phyloP scores from a whole-genome alignment of 2,113 vertebrate genomes.

The Mugil cephalus region DNA sequence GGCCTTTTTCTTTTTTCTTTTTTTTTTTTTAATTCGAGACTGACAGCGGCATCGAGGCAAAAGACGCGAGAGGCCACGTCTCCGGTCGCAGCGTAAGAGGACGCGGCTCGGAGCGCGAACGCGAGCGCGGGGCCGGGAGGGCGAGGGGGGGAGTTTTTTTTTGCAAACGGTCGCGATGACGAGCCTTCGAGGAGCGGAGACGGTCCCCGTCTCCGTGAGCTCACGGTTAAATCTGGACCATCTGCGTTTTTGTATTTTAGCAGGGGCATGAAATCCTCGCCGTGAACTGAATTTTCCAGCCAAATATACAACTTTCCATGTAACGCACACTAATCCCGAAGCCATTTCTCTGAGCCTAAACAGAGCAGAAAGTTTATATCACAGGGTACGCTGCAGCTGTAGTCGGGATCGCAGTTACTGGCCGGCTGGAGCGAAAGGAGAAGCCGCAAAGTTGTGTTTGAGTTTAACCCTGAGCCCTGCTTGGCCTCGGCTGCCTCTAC shows the following conservation, averaged over 20 bases:
- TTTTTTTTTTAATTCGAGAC: conserved; percentile 45
- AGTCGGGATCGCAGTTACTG: conserved; percentile 48
- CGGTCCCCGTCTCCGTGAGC: conserved; percentile 37
- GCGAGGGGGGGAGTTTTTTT: no score
- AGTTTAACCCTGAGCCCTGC: conserved; percentile 65
- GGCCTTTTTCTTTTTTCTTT: no score
- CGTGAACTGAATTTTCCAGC: conserved; percentile 68
- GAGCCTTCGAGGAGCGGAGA: no score
- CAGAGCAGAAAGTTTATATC: conserved; percentile 75
- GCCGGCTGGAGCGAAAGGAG: conserved; percentile 47
- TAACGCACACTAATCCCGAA: conserved; percentile 73
- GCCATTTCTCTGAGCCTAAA: conserved; percentile 75
- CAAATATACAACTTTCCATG: conserved; percentile 73
- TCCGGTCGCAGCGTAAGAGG: no score
- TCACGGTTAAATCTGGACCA: conserved; percentile 49
- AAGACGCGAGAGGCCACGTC: conserved; percentile 18
- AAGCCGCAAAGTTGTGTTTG: conserved; percentile 67
- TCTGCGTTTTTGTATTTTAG: conserved; percentile 73
- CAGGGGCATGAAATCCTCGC: conserved; percentile 67
- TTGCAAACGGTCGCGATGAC: no score
- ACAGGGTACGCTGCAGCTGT: conserved; percentile 55
- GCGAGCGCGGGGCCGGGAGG: no score
- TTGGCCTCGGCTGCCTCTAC: conserved; percentile 47
- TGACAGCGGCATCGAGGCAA: conserved; percentile 43
- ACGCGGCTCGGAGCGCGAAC: no score